Conservation (phyloP, 1,140 invertebrate species). For the Drosophila albomicans region DNA sequence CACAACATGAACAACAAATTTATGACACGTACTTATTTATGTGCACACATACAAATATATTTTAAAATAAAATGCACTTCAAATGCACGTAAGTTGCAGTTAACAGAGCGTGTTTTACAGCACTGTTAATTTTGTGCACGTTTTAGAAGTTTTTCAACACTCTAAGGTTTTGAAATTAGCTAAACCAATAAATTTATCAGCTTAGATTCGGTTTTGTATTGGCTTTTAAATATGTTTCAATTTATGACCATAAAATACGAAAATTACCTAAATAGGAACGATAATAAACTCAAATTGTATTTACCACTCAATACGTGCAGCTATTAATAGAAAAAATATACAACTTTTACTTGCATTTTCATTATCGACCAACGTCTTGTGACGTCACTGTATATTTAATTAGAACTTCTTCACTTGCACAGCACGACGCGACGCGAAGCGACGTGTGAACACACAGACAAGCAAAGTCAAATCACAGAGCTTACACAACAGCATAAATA, state of each 20-base stretch:
- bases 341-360: slow-evolving; percentile 1
- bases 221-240: background rate
- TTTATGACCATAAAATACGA: background rate
- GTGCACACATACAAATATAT: background rate
- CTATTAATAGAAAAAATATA: slow-evolving; percentile 14
- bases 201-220: background rate
- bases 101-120: slow-evolving; percentile 3
- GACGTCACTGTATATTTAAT: slow-evolving; percentile 35
- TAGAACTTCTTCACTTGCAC: slow-evolving; percentile 29
- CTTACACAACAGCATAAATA: background rate
- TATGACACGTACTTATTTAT: slow-evolving; percentile 12
- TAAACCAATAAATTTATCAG: background rate
- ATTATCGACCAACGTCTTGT: slow-evolving; percentile 13
- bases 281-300: slow-evolving; percentile 9
- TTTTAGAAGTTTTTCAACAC: background rate
- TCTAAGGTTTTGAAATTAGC: background rate
- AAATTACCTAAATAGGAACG: background rate
- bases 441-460: background rate
- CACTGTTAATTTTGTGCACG: slow-evolving; percentile 16
- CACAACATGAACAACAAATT: slow-evolving; percentile 2
- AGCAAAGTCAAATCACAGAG: slow-evolving; percentile 10
- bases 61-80: background rate
- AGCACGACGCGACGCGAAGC: background rate
- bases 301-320: slow-evolving; percentile 5
- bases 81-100: background rate